Base-by-base conservation (phyloP, 2,113 vertebrate species). In the Nesogale talazaci region DNA sequence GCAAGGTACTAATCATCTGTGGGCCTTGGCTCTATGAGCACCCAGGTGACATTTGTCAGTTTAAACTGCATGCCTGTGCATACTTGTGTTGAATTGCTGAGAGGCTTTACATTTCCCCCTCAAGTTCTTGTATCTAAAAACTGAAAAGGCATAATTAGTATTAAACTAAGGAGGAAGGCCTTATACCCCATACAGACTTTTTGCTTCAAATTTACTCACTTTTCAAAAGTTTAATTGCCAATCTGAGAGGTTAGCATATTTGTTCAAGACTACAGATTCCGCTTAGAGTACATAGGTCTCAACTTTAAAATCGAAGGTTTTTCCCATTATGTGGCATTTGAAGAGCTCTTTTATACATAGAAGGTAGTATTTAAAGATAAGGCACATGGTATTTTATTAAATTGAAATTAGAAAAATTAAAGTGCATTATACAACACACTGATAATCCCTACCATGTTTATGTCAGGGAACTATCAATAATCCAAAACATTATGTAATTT, bases 361-460 rank as follows among this genome's bases (percentile, higher is more conserved):
- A 75, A 17, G 23, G 3, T 78, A 38, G 72, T 86, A 76, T 38
- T 90, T 63, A 90, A 81, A 83, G 9, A 67, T 31, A 77, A 27
- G 81, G 20, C 72, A 42, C 14, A 52, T 12, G 14, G 9, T 52
- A 52, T 52, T 52, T 52, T 52, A 52, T 52, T 52, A 52, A 52
- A 9, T 15, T 85, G 67, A 81, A 67, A 40, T 85, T 46, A 34
- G 1, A 52, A 89, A 86, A 72, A 83, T 34, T 23, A 78, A 65
- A 83, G 2, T 67, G 67, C 22, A 67, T 63, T 76, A 80, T 3
- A 69, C 38, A 34, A 42, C 36, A 38, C 0, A 46, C 9, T 57
- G 23, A 42, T 77, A 72, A 83, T 12, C 56, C 87, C 12, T 40
- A 1, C 0, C 57, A 4, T 72, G 59, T 80, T 86, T 80, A 52